Percentiles rank a stretch among this genome's conserved stretches.
Evolutionary conservation across 1,140 invertebrate species (phyloP).

Genomic region (Aphidius ervi): DNA sequence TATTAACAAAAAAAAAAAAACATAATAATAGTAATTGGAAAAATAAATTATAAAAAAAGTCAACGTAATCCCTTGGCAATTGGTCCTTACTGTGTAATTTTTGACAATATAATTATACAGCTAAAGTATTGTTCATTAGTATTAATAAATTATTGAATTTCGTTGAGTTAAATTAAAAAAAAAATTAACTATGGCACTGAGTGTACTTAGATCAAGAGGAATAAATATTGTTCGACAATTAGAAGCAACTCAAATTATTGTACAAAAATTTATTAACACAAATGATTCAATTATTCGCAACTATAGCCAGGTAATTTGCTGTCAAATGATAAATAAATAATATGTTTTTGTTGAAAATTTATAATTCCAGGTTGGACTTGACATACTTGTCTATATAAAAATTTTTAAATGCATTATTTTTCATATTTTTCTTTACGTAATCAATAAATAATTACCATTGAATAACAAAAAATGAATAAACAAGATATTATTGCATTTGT

Average conservation of each 20-base stretch:
- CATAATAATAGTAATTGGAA: too few relatives aligned
- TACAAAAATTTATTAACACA: conserved; percentile 4
- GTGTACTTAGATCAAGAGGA: conserved; percentile 14
- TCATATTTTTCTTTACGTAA: too few relatives aligned
- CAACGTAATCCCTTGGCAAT: too few relatives aligned
- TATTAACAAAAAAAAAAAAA: too few relatives aligned
- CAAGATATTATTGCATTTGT: too few relatives aligned
- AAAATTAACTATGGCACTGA: conserved; percentile 16
- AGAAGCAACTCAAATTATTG: conserved; percentile 1
- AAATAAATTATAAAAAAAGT: too few relatives aligned
- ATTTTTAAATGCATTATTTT: not conserved
- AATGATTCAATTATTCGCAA: conserved; percentile 16
- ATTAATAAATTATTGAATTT: not conserved
- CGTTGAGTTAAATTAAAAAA: not conserved
- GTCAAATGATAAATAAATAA: not conserved
- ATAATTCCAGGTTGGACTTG: not conserved
- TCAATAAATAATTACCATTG: too few relatives aligned
- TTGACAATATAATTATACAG: too few relatives aligned
- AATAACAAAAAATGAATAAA: too few relatives aligned
- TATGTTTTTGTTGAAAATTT: not conserved
- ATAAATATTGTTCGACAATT: conserved; percentile 3
- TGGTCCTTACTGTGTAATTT: too few relatives aligned
- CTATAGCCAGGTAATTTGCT: conserved; percentile 12
- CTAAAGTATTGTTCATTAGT: too few relatives aligned
- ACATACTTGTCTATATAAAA: not conserved